Base-by-base conservation (phyloP, 2,888 invertebrate genomes). In the Lithodes maja region DNA sequence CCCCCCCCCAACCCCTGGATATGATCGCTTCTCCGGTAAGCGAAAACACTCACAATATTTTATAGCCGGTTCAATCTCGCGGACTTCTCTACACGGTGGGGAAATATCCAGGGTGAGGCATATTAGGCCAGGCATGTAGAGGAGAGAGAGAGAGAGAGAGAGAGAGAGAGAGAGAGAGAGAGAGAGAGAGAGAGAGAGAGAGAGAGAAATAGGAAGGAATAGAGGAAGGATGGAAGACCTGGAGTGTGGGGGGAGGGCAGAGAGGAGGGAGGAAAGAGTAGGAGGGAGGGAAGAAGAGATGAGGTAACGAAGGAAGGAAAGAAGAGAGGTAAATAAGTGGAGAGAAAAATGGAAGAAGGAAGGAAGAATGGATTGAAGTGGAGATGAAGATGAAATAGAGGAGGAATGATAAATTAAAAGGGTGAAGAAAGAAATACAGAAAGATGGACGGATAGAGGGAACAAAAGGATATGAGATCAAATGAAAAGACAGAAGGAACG, bases 1-100 rank as follows among this genome's bases (percentile, higher is more conserved):
- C n/a, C 77, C 55, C 17, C 5, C 17, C 53, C 78, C n/a, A 54
- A 53, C 54, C 79, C 54, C 53, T 33, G 53, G 80, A 82, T 86
- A 86, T 86, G 86, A 86, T 86, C 82, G 81, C 74, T 52, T 77
- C 68, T 77, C 81, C 55, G 80, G 82, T 82, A 77, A 82, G 61
- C 75, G 75, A 82, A 86, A 86, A 86, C 86, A 86, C 82, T 80
- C 82, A 82, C 81, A 82, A 86, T 86, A 86, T 86, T 86, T 86
- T 86, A 86, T 86, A 77, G 82, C 82, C 61, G 68, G 82, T 50
- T 82, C 86, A 86, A 86, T 86, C 86, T 86, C 86, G 86, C 68
- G 52, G 86, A 81, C 86, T 86, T 81, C 55, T 74, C 81, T 82
- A 86, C 86, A 86, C 80, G 61, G 68, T 54, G 69, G 68, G 74